Evolutionary conservation across 2,888 invertebrate species (phyloP).

Genomic region (Lissonota sp.): DNA sequence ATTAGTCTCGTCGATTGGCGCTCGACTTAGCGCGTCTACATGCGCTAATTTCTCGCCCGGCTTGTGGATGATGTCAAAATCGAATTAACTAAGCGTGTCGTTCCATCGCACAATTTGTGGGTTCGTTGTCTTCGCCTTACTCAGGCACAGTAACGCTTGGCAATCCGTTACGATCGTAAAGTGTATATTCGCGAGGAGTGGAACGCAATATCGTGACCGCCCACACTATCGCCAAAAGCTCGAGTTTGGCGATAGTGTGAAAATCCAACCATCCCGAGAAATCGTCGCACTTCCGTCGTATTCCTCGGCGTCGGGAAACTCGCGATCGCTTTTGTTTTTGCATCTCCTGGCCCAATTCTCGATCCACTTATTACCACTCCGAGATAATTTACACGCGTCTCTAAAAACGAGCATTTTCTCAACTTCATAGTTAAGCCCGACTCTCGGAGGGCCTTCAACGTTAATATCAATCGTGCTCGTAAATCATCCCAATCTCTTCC

Average conservation of each 20-base stretch:
- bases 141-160: conserved; percentile 67
- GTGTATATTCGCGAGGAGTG: neutral
- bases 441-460: conserved; percentile 65
- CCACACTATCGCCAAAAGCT: conserved; percentile 48
- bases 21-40: conserved; percentile 65
- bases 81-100: conserved; percentile 29
- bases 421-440: conserved; percentile 73
- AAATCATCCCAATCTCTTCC: conserved; percentile 67
- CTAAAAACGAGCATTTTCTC: conserved; percentile 71
- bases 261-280: conserved; percentile 45
- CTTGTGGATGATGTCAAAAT: conserved; percentile 61
- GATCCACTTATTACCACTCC: conserved; percentile 67
- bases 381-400: conserved; percentile 68
- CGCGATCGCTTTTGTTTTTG: conserved; percentile 65
- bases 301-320: conserved; percentile 42
- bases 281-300: conserved; percentile 38
- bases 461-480: conserved; percentile 58
- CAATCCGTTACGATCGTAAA: conserved; percentile 71
- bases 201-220: conserved; percentile 16
- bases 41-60: conserved; percentile 65
- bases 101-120: conserved; percentile 19
- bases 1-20: conserved; percentile 40
- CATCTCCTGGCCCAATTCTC: conserved; percentile 54
- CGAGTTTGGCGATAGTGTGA: conserved; percentile 68
- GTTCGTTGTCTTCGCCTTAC: conserved; percentile 25